Evolutionary conservation across 2,797 vertebrate genomes (phyloP).

Genomic region (Synanceia verrucosa): DNA sequence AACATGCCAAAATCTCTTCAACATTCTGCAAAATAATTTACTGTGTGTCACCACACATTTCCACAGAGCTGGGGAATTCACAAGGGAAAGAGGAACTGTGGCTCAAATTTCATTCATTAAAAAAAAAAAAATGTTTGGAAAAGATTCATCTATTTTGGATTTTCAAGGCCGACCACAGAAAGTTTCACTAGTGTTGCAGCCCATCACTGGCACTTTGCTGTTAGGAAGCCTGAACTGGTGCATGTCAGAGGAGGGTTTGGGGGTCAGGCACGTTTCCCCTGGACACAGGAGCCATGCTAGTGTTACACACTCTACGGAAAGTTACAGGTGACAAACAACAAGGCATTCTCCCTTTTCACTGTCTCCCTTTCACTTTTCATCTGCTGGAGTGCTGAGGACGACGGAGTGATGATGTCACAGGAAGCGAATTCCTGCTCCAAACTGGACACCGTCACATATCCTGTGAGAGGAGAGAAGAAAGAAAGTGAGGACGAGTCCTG

Average conservation of each 20-base stretch:
- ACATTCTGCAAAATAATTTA: slow-evolving; percentile 16
- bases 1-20: slow-evolving; percentile 14
- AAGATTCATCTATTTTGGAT: background rate
- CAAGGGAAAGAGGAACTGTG: too few species aligned
- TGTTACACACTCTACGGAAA: slow-evolving; percentile 59
- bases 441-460: slow-evolving; percentile 97
- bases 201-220: slow-evolving; percentile 18
- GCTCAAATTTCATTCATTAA: too few species aligned
- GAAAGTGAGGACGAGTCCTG: background rate
- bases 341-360: slow-evolving; percentile 32
- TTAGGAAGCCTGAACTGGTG: slow-evolving; percentile 7
- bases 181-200: background rate
- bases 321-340: slow-evolving; percentile 54
- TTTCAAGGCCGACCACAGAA: background rate
- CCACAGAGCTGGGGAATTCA: slow-evolving; percentile 5
- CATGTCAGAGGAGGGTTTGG: slow-evolving; percentile 21
- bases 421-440: slow-evolving; percentile 96
- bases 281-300: slow-evolving; percentile 48
- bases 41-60: slow-evolving; percentile 27
- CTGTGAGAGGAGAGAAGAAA: slow-evolving; percentile 73
- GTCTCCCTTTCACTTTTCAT: too few species aligned
- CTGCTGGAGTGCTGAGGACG: slow-evolving; percentile 5
- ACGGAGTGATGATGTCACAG: slow-evolving; percentile 77
- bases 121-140: too few species aligned
- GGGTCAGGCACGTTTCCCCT: slow-evolving; percentile 34